Base-by-base conservation (phyloP, 2,797 vertebrate species). In the Chlorospingus semifuscus region DNA sequence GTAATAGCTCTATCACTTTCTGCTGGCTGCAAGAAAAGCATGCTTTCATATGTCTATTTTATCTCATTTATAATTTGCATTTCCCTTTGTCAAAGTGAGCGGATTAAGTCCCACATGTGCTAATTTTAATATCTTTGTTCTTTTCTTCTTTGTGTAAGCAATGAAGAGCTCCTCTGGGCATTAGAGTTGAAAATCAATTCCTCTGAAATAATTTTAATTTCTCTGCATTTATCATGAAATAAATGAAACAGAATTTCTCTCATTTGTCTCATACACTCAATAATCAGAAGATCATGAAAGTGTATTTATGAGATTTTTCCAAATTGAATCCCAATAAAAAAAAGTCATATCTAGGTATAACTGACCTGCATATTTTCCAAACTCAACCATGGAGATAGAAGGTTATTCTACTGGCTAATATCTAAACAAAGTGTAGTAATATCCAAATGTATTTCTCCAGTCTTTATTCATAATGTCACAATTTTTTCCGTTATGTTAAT, bases 91-190 rank as follows among this genome's bases (percentile, higher is more conserved):
- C 69, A 87, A 70, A 89, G 60, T 65, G 68, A 92, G 61, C 17
- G 19, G 69, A 89, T 91, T 74, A 75, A 87, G 50, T 87, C 82
- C 69, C 82, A 71, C 24, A 61, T 46, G 56, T 75, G 47, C 30
- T 93, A 57, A 83, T 93, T 95, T 96, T 93, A 93, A 90, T 87
- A 68, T 78, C 81, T 92, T 95, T 90, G 44, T 92, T 94, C 90
- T 80, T 93, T 89, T 74, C 49, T 83, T 89, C 57, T 86, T 91
- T 55, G 3, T 91, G 71, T 89, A 93, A 94, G 57, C 78, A 92
- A 71, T 83, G 71, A 92, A 92, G 47, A 77, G 41, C 53, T 95
- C 82, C 71, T 89, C 61, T 87, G 69, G 93, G 69, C 68, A 85
- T 87, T 68, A 61, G 59, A 85, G 55, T 75, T 93, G 76, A 92